Evolutionary conservation across 2,797 vertebrate genomes (phyloP).

Genomic region (Enteromius unitaeniatus): DNA sequence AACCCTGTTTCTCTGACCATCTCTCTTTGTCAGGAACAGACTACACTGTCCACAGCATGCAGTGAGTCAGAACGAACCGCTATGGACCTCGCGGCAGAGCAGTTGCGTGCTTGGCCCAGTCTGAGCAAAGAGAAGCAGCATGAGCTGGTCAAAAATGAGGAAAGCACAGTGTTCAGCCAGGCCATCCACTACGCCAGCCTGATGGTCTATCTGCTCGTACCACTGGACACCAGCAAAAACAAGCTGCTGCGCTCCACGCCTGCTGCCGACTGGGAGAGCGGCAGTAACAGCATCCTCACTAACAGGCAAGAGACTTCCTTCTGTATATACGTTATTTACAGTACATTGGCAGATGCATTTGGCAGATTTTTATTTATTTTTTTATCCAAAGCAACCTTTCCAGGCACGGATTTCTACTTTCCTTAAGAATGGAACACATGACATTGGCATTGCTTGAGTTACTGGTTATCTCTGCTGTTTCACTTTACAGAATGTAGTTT

Average conservation of each 20-base stretch:
- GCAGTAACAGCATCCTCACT: slow-evolving; percentile 96
- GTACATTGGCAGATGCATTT: not conserved
- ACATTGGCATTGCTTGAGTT: not conserved
- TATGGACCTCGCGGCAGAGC: slow-evolving; percentile 96
- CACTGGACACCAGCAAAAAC: slow-evolving; percentile 94
- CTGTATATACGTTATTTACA: not conserved
- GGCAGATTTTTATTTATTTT: not conserved
- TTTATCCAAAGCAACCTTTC: not conserved
- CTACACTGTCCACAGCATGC: slow-evolving; percentile 42
- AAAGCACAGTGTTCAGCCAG: slow-evolving; percentile 98
- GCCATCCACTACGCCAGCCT: slow-evolving; percentile 98
- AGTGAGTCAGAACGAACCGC: slow-evolving; percentile 85
- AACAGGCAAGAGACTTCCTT: slow-evolving; percentile 83
- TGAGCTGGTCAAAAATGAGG: slow-evolving; percentile 93
- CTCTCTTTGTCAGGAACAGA: slow-evolving; percentile 73
- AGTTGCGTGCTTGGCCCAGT: slow-evolving; percentile 88
- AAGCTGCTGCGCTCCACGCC: slow-evolving; percentile 89
- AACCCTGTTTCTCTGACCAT: not conserved
- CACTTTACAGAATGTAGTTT: not conserved
- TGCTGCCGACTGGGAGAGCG: slow-evolving; percentile 94
- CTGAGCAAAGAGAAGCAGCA: slow-evolving; percentile 90
- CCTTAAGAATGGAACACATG: not conserved
- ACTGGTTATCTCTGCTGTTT: not conserved
- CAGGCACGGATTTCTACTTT: not conserved
- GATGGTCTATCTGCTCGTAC: slow-evolving; percentile 96